Conservation (phyloP, 64 coral and sea anemone genomes). For the Stylophora pistillata region DNA sequence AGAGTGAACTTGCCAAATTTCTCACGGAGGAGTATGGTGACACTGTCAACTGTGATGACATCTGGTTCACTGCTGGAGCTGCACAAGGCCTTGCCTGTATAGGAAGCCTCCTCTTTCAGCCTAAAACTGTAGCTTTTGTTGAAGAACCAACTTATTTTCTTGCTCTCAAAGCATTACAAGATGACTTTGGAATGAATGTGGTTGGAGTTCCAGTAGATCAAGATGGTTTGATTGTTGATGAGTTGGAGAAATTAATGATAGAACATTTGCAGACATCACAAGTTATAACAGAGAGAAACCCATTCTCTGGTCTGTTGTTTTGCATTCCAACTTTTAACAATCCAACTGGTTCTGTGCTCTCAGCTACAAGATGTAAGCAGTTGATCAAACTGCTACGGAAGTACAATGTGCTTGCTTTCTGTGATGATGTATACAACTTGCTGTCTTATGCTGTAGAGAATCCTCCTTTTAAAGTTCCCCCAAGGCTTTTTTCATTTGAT, state of each 20-base stretch:
- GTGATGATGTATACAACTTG: constrained; percentile 95
- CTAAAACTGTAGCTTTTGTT: constrained; percentile 75
- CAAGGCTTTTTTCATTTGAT: constrained; percentile 83
- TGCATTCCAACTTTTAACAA: constrained; percentile 90
- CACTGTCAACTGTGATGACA: constrained; percentile 49
- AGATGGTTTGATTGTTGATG: constrained; percentile 80
- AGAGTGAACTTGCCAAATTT: constrained; percentile 79
- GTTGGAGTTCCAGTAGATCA: constrained; percentile 62
- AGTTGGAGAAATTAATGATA: constrained; percentile 69
- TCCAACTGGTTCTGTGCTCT: constrained; percentile 65
- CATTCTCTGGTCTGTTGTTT: constrained; percentile 73
- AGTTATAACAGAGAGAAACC: constrained; percentile 52
- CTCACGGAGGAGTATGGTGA: constrained; percentile 56
- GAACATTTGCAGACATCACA: constrained; percentile 26
- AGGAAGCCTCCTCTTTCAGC: constrained; percentile 48
- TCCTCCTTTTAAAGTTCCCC: constrained; percentile 19
- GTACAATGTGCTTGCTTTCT: constrained; percentile 77
- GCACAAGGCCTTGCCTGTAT: constrained; percentile 66
- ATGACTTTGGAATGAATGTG: constrained; percentile 73
- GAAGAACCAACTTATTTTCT: constrained; percentile 93
- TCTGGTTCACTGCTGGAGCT: constrained; percentile 83
- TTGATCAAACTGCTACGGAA: constrained; percentile 68
- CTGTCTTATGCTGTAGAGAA: constrained; percentile 64
- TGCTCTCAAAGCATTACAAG: constrained; percentile 43
- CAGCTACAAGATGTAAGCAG: constrained; percentile 66